Conservation (phyloP, 1,140 invertebrate species). For the Adelges cooleyi region DNA sequence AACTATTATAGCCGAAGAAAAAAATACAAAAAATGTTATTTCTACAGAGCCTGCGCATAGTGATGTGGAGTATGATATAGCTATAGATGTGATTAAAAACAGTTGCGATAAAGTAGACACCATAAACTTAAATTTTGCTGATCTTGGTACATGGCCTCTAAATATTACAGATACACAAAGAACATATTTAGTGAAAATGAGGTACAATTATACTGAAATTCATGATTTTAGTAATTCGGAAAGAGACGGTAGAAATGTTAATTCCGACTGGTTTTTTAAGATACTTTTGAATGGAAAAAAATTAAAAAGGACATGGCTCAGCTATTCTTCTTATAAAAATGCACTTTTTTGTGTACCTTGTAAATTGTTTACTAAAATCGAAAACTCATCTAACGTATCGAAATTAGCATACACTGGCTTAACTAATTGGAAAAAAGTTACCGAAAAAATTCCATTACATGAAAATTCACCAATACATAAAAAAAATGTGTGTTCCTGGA, state of each 20-base stretch:
- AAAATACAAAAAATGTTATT: neutral
- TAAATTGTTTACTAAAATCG: slow-evolving; percentile 2
- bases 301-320: neutral
- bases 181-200: slow-evolving; percentile 8
- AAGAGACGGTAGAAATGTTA: neutral
- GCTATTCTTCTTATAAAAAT: slow-evolving; percentile 6
- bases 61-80: neutral
- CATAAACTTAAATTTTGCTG: neutral
- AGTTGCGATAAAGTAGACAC: neutral
- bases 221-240: slow-evolving; percentile 3
- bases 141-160: neutral
- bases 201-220: neutral
- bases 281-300: neutral
- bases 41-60: neutral
- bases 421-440: neutral
- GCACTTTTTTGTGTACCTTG: slow-evolving; percentile 15
- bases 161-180: slow-evolving; percentile 1
- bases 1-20: neutral
- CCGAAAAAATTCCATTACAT: neutral
- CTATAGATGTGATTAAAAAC: neutral
- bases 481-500: neutral
- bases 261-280: neutral
- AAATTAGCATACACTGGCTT: neutral
- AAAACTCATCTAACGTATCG: neutral
- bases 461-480: slow-evolving; percentile 1